Percentiles rank a stretch among this genome's conserved stretches.
Evolutionary conservation across 23 tunicate species (phyloP).

Genomic region (Clavelina lepadiformis): DNA sequence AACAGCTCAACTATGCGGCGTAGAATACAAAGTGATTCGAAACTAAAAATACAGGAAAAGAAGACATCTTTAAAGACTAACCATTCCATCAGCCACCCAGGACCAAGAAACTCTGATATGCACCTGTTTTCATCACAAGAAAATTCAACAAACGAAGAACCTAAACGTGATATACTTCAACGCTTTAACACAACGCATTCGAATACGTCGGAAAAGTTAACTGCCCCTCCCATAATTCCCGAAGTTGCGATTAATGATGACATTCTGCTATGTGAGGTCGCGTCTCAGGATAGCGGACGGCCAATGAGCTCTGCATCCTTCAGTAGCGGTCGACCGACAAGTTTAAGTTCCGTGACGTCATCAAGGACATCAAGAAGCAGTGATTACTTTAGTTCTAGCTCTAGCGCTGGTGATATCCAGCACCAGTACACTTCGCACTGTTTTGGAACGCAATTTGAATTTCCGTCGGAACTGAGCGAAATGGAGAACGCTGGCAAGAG

Average conservation of each 20-base stretch:
- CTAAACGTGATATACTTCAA: background rate
- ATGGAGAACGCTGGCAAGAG: slow-evolving; percentile 1
- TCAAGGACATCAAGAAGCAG: slow-evolving; percentile 80
- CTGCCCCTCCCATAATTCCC: background rate
- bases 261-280: background rate
- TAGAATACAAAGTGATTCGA: slow-evolving; percentile 13
- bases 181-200: background rate
- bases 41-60: background rate
- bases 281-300: background rate
- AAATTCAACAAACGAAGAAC: background rate
- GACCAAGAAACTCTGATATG: slow-evolving; percentile 1
- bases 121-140: background rate
- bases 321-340: slow-evolving; percentile 66
- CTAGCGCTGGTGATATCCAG: slow-evolving; percentile 25
- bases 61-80: slow-evolving; percentile 19
- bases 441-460: slow-evolving; percentile 6
- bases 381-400: slow-evolving; percentile 78
- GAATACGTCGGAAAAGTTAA: background rate
- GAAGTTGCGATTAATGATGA: background rate
- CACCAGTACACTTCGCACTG: background rate
- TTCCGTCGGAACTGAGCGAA: background rate
- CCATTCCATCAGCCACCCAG: no score
- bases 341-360: slow-evolving; percentile 72
- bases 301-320: no score
- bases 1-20: slow-evolving; percentile 12